These are phyloP conservation scores for Teinopalpus imperialis DNA, from an alignment of 2,888 invertebrate genomes.

Conservation along the genomic window DNA sequence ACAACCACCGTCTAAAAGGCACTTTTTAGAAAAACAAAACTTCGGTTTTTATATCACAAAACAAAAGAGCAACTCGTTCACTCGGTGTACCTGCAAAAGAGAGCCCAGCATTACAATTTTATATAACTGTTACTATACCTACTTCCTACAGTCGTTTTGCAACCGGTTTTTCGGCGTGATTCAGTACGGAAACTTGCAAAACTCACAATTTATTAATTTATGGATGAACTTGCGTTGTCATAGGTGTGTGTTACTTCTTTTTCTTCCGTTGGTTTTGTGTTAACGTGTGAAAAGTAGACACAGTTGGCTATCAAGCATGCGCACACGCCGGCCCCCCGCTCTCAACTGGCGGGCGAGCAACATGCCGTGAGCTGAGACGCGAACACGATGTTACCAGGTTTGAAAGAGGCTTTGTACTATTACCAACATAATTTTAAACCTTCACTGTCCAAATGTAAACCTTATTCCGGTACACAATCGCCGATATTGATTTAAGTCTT, in stretches of 20 bases:
- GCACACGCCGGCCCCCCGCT: constrained; percentile 42
- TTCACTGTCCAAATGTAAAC: background rate
- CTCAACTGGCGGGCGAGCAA: constrained; percentile 40
- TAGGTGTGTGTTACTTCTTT: constrained; percentile 22
- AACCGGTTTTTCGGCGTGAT: constrained; percentile 46
- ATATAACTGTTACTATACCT: constrained; percentile 58
- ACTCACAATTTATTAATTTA: constrained; percentile 31
- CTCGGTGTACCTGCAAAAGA: constrained; percentile 54
- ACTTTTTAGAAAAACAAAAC: constrained; percentile 48
- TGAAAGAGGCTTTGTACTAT: constrained; percentile 45
- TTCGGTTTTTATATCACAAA: constrained; percentile 48
- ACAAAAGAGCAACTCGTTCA: constrained; percentile 41
- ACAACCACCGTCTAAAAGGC: constrained; percentile 40
- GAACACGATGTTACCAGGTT: constrained; percentile 47
- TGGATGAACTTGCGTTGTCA: constrained; percentile 33
- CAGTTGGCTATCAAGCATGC: constrained; percentile 35
- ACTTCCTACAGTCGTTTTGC: constrained; percentile 47
- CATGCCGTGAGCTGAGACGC: constrained; percentile 27
- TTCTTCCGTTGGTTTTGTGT: constrained; percentile 28
- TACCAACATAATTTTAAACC: constrained; percentile 27
- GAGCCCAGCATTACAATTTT: constrained; percentile 53
- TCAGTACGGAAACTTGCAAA: constrained; percentile 27
- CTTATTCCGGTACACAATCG: constrained; percentile 24
- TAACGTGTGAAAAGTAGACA: constrained; percentile 34
- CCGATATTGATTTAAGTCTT: constrained; percentile 20